phyloP scores from a whole-genome alignment of 1,140 invertebrate species.

The Homalodisca vitripennis region DNA sequence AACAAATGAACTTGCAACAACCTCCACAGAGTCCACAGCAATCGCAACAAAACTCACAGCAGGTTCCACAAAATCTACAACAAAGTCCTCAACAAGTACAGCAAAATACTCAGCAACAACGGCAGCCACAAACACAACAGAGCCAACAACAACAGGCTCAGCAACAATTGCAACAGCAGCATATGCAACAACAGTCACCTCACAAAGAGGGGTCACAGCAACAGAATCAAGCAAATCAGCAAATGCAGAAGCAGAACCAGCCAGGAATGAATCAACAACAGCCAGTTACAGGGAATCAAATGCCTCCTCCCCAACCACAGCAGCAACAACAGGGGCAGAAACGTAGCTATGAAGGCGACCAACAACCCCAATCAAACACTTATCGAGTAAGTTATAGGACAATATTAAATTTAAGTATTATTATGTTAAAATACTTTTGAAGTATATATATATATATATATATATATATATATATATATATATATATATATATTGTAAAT shows the following conservation, averaged over 20 bases:
- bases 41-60: constrained; percentile 45
- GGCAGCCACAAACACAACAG: constrained; percentile 39
- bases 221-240: constrained; percentile 4
- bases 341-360: constrained; percentile 12
- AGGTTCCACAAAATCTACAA: constrained; percentile 44
- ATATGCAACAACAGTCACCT: constrained; percentile 5
- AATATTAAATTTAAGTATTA: no score
- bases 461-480: no score
- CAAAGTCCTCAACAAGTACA: constrained; percentile 35
- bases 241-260: constrained; percentile 22
- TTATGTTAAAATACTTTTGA: no score
- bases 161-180: background rate
- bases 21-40: constrained; percentile 44
- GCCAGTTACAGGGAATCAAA: no score
- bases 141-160: background rate
- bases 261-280: constrained; percentile 4
- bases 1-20: constrained; percentile 34
- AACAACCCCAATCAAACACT: background rate
- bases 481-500: no score
- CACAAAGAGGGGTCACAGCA: background rate
- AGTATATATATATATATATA: no score
- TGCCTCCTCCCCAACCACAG: no score
- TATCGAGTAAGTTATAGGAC: constrained; percentile 12
- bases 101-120: constrained; percentile 46
- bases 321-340: constrained; percentile 25